Evolutionary conservation across 2,113 vertebrate species (phyloP).

Genomic region (Paradisaea rubra): DNA sequence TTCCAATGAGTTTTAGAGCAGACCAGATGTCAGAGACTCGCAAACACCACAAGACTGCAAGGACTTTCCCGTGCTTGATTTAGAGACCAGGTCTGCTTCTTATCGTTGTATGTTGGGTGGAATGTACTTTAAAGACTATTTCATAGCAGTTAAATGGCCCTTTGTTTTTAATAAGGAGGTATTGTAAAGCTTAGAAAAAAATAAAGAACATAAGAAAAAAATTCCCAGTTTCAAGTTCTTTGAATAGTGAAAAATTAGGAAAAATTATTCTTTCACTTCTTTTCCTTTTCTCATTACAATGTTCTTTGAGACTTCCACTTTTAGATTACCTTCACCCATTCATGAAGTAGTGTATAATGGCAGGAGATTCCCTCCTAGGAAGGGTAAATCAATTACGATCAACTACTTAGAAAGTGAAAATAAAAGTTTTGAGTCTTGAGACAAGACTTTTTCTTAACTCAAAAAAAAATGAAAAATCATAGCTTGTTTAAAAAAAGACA

Average conservation of each 20-base stretch:
- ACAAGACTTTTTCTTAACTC: neutral
- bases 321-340: neutral
- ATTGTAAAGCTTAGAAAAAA: neutral
- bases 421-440: neutral
- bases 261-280: fast-evolving
- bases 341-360: neutral
- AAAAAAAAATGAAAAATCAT: neutral
- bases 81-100: neutral
- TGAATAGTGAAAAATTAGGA: neutral
- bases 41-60: neutral
- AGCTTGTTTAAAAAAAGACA: neutral
- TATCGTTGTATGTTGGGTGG: neutral
- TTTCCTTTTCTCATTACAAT: neutral
- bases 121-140: neutral
- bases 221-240: neutral
- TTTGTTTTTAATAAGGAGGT: neutral
- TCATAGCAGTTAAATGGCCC: neutral
- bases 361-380: neutral
- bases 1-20: neutral
- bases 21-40: neutral
- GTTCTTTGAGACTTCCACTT: neutral
- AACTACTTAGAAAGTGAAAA: neutral
- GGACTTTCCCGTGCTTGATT: neutral
- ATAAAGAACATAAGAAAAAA: neutral
- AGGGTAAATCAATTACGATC: neutral